Base-by-base conservation (phyloP, 2,888 invertebrate species). In the Stramonita haemastoma region DNA sequence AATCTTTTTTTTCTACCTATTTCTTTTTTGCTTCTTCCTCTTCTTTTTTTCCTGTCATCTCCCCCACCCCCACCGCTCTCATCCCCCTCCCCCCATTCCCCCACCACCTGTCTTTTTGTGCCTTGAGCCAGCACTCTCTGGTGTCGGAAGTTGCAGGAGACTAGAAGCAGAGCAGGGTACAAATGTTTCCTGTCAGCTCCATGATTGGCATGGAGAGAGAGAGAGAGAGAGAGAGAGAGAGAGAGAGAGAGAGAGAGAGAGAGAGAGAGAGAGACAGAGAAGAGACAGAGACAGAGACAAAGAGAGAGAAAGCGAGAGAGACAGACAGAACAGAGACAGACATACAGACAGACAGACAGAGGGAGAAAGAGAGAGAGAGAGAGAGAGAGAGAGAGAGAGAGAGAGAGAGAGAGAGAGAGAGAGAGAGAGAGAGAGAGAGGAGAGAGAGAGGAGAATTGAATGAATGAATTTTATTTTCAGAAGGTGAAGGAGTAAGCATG, bases 181-280 rank as follows among this genome's bases (percentile, higher is more conserved):
- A 22, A 22, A 46, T 46, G 46, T 46, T 46, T 46, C 46, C 46
- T 46, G 46, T 46, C 46, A 46, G 46, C 46, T 46, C 46, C 46
- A 46, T 46, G 46, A 46, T 46, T 46, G 46, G 22, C 29, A 34
- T 32, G 32, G 34, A 29, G 32, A 85, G 85, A 85, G 56, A 34
- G 34, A 73, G 4, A 85, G 85, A 85, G 56, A 85, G 85, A 85
- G 56, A 34, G 85, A 85, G 26, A 85, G 85, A 85, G 26, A 85
- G 85, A 85, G 56, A 85, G 85, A 34, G 26, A 85, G 32, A 85
- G 56, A 85, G 22, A 85, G 19, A 85, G 34, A 85, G 56, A 85
- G 85, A 46, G 46, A 46, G 46, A 46, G 46, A 46, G 46, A 87
- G 36, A 70, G 26, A 87, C 11, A 17, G 70, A 87, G 13, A 29